Conservation (phyloP, 1,140 invertebrate species). For the Drosophila triauraria region DNA sequence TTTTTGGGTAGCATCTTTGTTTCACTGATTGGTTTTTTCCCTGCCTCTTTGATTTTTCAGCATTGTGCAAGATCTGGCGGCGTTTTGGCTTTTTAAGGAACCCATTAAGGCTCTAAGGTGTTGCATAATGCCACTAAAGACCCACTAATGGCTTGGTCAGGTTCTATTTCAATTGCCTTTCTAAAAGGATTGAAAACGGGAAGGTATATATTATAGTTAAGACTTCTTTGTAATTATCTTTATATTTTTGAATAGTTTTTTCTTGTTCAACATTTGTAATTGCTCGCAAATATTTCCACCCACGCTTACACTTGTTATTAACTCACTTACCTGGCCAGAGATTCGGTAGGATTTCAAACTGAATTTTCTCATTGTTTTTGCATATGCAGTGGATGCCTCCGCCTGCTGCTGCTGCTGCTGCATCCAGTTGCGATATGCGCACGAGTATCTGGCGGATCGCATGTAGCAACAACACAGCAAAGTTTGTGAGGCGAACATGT, state of each 20-base stretch:
- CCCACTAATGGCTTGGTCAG: constrained; percentile 3
- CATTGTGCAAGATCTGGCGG: constrained; percentile 64
- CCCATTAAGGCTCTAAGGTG: constrained; percentile 33
- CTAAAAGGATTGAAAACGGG: background rate
- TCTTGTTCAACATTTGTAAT: constrained; percentile 4
- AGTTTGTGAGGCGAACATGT: constrained; percentile 73
- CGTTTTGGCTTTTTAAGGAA: constrained; percentile 23
- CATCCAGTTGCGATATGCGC: constrained; percentile 40
- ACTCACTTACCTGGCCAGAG: constrained; percentile 26
- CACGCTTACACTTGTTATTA: constrained; percentile 52
- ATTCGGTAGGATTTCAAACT: constrained; percentile 14
- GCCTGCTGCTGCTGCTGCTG: constrained; percentile 1
- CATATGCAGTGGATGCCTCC: constrained; percentile 39
- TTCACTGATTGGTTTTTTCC: constrained; percentile 31
- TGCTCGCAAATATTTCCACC: constrained; percentile 2
- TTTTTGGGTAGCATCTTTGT: constrained; percentile 82
- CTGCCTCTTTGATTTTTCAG: constrained; percentile 37
- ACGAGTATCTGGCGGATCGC: constrained; percentile 42
- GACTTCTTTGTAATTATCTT: no score
- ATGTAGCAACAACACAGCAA: constrained; percentile 26
- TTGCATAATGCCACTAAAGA: constrained; percentile 45
- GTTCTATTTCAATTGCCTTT: constrained; percentile 1
- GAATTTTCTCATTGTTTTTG: constrained; percentile 66
- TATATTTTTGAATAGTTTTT: background rate
- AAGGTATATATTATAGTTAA: background rate